Base-by-base conservation (phyloP, 2,797 vertebrate genomes). In the Anisognathus igniventris region DNA sequence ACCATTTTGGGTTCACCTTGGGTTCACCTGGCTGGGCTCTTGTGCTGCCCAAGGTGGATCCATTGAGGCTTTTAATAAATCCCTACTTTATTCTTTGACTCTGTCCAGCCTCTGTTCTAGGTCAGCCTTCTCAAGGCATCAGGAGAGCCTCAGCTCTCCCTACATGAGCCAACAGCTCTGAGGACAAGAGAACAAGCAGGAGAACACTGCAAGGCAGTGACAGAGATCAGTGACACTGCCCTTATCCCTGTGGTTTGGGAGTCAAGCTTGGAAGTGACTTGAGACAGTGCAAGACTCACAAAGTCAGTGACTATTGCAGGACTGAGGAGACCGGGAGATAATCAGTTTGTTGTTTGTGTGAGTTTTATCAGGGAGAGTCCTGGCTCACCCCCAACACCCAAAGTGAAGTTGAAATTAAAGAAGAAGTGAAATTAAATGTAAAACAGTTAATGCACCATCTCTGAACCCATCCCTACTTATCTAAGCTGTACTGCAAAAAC, bases 131-230 rank as follows among this genome's bases (percentile, higher is more conserved):
- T 5, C 37, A 30, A 40, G 37, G 58, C 58, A 40, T 21, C 37
- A 60, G 19, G 58, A 25, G 14, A 80, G 44, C 54, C 79, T 57
- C 60, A 53, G 28, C 47, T 30, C 27, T 92, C 40, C 44, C 68
- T 31, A 1, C 0, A 2, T 4, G n/a, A 88, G 27, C 25, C 78
- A 47, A 23, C 6, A 68, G 67, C 62, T 37, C 1, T 3, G 19
- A 78, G 54, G 42, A 51, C 45, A 61, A 48, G 40, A 39, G 88
- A 79, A 33, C 11, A 57, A 42, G 28, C 1, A 5, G 51, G 60
- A 82, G 39, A 61, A 40, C 7, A 2, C 14, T 13, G 72, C n/a
- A 48, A 56, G 58, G 17, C 42, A 18, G 33, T 5, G 23, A 40
- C n/a, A 6, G 7, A 11, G 48, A 30, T 14, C 50, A 18, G 33